A percentile compares a stretch with the other conserved stretches of the same genome.
Evolutionary conservation across 1,140 invertebrate genomes (phyloP).

Genomic region (Mya arenaria): DNA sequence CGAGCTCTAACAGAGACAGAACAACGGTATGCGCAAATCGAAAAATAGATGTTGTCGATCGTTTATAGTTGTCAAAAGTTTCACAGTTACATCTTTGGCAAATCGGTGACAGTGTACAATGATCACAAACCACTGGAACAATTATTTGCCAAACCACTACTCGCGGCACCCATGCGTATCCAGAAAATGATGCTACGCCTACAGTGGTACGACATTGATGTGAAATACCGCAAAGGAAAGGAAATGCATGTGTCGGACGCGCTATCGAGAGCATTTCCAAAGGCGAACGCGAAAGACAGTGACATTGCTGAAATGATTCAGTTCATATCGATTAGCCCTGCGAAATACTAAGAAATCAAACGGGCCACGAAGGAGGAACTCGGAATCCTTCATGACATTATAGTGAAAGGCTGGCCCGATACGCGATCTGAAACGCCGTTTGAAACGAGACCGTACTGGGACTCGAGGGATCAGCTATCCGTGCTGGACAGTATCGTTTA

Average conservation of each 20-base stretch:
- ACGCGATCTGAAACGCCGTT: neutral
- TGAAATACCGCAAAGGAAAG: constrained; percentile 1
- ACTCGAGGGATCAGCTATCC: constrained; percentile 46
- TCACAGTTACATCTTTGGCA: constrained; percentile 80
- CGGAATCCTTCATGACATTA: constrained; percentile 80
- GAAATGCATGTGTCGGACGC: constrained; percentile 24
- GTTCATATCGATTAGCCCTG: neutral
- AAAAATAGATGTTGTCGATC: constrained; percentile 81
- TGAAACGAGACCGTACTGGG: constrained; percentile 35
- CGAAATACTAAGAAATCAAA: constrained; percentile 38
- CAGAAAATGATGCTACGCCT: constrained; percentile 79
- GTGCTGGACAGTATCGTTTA: constrained; percentile 46
- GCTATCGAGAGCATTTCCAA: neutral
- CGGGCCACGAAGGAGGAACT: constrained; percentile 18
- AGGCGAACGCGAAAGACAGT: neutral
- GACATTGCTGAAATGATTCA: neutral
- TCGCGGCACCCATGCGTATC: constrained; percentile 68
- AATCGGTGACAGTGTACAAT: constrained; percentile 66
- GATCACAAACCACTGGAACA: constrained; percentile 76
- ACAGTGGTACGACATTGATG: constrained; percentile 72
- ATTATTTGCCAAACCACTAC: constrained; percentile 69
- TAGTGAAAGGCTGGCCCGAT: constrained; percentile 29
- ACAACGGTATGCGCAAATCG: constrained; percentile 73
- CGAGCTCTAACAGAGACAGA: constrained; percentile 72
- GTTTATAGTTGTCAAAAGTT: constrained; percentile 78